Evolutionary conservation across 2,113 vertebrate species (phyloP), one percentile per base, ranked within the genome.

Genomic region (Clarias batrachus): DNA sequence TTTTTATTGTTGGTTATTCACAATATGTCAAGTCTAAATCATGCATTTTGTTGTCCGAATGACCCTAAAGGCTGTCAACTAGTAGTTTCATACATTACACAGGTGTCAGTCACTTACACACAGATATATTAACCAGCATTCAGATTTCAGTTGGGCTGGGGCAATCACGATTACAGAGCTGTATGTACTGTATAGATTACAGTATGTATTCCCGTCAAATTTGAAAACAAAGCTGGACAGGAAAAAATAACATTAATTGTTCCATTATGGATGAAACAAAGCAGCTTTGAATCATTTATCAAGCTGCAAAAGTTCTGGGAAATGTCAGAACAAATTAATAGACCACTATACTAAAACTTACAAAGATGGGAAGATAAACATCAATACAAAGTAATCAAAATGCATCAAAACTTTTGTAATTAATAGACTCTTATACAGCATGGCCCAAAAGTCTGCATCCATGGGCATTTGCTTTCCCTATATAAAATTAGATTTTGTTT

Each of bases 381-480:
- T 78, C 52, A 54, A 78, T 27, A 78, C 76, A 78, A 30, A 27
- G n/a, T 27, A n/a, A 27, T 78, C n/a, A 56, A 54, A 57, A 78
- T 27, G 76, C 52, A 78, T 57, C 56, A 8, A 3, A 57, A 52
- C 14, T n/a, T 56, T 14, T 78, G 25, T 56, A 77, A 77, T 27
- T 27, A 78, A 78, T 57, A 7, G 73, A 19, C 7, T 78, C 2
- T 19, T 78, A 57, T 30, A 57, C 27, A 41, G 48, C 48, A 48
- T 48, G 48, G 48, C 48, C 48, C 48, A 48, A 48, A 48, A 48
- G 48, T 48, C 7, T 8, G 48, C 0, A 8, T 48, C 48, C 48
- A 48, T 48, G 6, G 48, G 48, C 48, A 48, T 48, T 48, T 48
- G 48, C 8, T 48, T 48, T 48, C 48, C 48, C 7, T 48, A 8